Evolutionary conservation across 2,888 invertebrate genomes (phyloP).

Genomic region (Cryptus viduatorius): DNA sequence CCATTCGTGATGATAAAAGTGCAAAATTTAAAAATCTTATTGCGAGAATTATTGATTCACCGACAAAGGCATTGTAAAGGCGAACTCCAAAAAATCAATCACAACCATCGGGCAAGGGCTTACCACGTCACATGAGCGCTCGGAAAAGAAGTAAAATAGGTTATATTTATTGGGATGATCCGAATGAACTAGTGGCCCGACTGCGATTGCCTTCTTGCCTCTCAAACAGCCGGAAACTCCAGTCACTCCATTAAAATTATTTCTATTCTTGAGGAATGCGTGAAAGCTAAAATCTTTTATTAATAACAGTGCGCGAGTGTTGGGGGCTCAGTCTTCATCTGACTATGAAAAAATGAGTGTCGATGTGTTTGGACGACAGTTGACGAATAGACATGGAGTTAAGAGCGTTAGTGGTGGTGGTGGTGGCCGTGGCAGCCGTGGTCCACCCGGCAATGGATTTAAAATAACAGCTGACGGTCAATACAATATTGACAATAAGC

Average conservation of each 20-base stretch:
- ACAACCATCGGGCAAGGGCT: neutral
- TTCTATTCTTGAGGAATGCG: too few species aligned
- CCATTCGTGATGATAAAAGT: conserved; percentile 19
- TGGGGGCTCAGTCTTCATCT: neutral
- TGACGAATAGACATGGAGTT: neutral
- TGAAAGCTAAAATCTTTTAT: conserved; percentile 8
- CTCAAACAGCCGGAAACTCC: too few species aligned
- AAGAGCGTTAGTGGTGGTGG: neutral
- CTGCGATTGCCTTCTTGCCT: too few species aligned
- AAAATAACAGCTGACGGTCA: conserved; percentile 52
- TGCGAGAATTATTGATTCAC: neutral
- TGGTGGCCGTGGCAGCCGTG: conserved; percentile 10
- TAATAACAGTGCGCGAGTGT: neutral
- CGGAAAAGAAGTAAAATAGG: neutral
- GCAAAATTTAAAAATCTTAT: conserved; percentile 46
- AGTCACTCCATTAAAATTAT: too few species aligned
- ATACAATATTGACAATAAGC: conserved; percentile 61
- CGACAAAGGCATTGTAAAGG: neutral
- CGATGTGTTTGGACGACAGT: conserved; percentile 45
- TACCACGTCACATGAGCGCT: conserved; percentile 3
- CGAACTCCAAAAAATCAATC: neutral
- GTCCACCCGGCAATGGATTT: conserved; percentile 41
- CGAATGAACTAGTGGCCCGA: too few species aligned
- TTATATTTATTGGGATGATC: too few species aligned
- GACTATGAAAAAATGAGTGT: conserved; percentile 27